Evolutionary conservation across 2,888 invertebrate species (phyloP).

Genomic region (Alitta virens): DNA sequence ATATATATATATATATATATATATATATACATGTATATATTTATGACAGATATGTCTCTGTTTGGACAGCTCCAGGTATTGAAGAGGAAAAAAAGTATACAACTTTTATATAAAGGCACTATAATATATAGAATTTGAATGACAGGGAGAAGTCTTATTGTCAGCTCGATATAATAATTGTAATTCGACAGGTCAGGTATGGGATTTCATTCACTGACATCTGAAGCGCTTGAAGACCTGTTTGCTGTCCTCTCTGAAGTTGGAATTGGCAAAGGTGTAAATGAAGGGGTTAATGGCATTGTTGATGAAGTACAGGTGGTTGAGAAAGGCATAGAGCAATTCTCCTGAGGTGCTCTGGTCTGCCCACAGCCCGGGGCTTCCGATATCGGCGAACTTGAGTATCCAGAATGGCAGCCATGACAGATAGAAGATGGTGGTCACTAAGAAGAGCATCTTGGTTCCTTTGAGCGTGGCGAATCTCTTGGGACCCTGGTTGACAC

Average conservation of each 20-base stretch:
- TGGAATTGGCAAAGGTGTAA: background rate
- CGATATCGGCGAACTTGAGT: background rate
- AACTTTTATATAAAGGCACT: too few species aligned
- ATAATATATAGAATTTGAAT: too few species aligned
- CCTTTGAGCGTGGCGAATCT: background rate
- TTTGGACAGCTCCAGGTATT: too few species aligned
- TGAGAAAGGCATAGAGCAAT: background rate
- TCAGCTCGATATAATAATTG: too few species aligned
- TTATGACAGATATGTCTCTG: too few species aligned
- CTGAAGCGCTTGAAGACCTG: background rate
- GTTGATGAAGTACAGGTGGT: background rate
- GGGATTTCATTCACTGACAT: background rate
- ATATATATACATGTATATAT: too few species aligned
- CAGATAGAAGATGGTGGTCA: background rate
- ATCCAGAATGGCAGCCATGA: constrained; percentile 2
- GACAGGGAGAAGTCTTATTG: too few species aligned
- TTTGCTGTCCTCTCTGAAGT: background rate
- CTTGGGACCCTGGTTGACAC: too few species aligned
- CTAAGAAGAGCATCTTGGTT: background rate
- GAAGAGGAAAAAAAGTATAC: too few species aligned
- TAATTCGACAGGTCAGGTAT: too few species aligned
- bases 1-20: too few species aligned
- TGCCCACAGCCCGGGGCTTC: background rate
- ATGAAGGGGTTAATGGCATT: background rate
- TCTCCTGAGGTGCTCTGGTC: background rate